Conservation (phyloP, 2,797 vertebrate genomes). For the Epinephelus awoara region DNA sequence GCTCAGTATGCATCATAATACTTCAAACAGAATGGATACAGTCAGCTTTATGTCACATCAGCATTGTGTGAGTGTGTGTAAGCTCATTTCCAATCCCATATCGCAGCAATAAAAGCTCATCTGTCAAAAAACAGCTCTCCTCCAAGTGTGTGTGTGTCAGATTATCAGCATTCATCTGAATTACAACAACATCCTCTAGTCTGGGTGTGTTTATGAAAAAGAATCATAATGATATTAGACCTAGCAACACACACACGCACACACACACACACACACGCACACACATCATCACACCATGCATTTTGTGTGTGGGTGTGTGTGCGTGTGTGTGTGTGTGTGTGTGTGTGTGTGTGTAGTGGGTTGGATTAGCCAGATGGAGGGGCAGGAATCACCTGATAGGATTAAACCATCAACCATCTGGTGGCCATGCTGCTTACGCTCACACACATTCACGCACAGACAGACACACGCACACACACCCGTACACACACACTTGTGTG, state of each 20-base stretch:
- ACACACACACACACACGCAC: background rate
- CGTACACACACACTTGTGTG: slow-evolving; percentile 34
- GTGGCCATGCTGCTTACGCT: slow-evolving; percentile 80
- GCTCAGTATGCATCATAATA: slow-evolving; percentile 23
- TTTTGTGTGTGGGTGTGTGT: slow-evolving; percentile 25
- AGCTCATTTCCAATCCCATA: slow-evolving; percentile 52
- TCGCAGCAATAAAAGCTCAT: slow-evolving; percentile 53
- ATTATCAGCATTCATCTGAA: slow-evolving; percentile 64
- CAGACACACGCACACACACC: slow-evolving; percentile 39
- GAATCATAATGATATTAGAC: slow-evolving; percentile 72
- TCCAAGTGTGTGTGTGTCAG: slow-evolving; percentile 31
- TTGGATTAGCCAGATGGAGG: slow-evolving; percentile 98
- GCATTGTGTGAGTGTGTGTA: slow-evolving; percentile 38
- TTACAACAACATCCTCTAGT: slow-evolving; percentile 56
- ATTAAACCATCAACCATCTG: slow-evolving; percentile 99
- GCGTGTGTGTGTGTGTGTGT: slow-evolving; percentile 21
- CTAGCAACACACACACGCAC: slow-evolving; percentile 33
- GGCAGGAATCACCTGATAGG: slow-evolving; percentile 98
- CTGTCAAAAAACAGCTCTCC: slow-evolving; percentile 54
- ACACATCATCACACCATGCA: slow-evolving; percentile 32
- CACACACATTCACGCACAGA: slow-evolving; percentile 53
- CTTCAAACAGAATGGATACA: slow-evolving; percentile 41
- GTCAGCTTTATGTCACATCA: slow-evolving; percentile 56
- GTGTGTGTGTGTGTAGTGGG: slow-evolving; percentile 31
- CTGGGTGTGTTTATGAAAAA: slow-evolving; percentile 62